phyloP scores from a whole-genome alignment of 2,797 vertebrate genomes.

The Dryobates pubescens region DNA sequence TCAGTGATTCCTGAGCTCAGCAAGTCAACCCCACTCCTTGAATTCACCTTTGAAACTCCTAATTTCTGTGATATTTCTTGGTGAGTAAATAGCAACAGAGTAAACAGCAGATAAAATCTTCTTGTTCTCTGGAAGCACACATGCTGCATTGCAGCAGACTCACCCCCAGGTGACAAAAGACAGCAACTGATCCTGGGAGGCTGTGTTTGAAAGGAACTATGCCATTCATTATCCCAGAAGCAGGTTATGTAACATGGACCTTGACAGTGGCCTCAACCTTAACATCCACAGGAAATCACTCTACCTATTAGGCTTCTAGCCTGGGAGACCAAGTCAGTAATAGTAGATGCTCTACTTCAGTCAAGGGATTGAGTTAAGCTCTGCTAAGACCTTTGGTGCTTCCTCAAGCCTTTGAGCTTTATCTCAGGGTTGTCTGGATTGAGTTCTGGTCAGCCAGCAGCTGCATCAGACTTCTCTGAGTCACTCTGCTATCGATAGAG shows the following conservation, averaged over 20 bases:
- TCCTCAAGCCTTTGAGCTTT: slow-evolving; percentile 55
- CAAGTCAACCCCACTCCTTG: neutral
- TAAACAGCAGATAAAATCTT: neutral
- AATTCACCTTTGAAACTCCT: neutral
- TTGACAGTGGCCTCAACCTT: neutral
- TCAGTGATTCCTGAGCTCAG: fast-evolving
- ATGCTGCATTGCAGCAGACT: neutral
- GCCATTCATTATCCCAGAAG: neutral
- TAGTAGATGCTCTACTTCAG: slow-evolving; percentile 41
- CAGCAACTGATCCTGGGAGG: neutral
- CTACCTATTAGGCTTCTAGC: neutral
- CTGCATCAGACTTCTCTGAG: neutral
- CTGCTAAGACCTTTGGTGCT: slow-evolving; percentile 54
- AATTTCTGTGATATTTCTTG: neutral
- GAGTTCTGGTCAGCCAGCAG: neutral
- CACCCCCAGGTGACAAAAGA: neutral
- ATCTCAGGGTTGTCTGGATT: slow-evolving; percentile 2
- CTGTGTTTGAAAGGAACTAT: neutral
- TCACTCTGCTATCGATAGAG: neutral
- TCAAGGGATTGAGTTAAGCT: slow-evolving; percentile 65
- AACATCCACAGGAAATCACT: neutral
- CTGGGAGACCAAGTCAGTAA: neutral
- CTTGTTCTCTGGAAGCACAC: neutral
- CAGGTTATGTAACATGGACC: neutral
- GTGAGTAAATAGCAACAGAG: neutral